These are phyloP conservation scores for Nothura maculosa DNA, from an alignment of 2,797 vertebrate genomes.

Conservation along the genomic window DNA sequence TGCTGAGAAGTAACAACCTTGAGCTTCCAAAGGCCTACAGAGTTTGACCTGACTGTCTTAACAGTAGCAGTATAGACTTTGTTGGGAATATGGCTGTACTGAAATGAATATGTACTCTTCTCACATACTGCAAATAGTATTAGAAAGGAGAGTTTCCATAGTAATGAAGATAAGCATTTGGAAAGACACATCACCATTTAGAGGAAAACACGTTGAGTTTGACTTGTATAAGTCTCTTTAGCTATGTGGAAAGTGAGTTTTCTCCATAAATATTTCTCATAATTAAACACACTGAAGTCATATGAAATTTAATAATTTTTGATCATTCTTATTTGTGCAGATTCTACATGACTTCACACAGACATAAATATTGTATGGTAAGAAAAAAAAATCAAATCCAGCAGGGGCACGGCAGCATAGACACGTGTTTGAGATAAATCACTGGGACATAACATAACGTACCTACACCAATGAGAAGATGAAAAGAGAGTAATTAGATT, in stretches of 20 bases:
- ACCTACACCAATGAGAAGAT: not conserved
- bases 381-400: not conserved
- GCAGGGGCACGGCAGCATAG: rapidly evolving
- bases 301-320: not conserved
- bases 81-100: not conserved
- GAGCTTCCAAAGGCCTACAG: not conserved
- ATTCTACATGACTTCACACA: not conserved
- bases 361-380: not conserved
- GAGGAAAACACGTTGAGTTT: not conserved
- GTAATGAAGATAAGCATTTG: conserved; percentile 38
- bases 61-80: not conserved
- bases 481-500: not conserved
- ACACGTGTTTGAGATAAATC: not conserved
- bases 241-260: not conserved
- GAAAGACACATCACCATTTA: not conserved
- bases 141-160: conserved; percentile 2
- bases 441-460: not conserved
- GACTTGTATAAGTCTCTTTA: not conserved
- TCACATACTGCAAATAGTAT: not conserved
- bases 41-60: not conserved
- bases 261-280: not conserved
- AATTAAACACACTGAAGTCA: not conserved
- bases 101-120: not conserved
- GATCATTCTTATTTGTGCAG: not conserved
- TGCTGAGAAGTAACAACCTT: not conserved